phyloP scores from a whole-genome alignment of 1,140 invertebrate genomes.

The Galleria mellonella region DNA sequence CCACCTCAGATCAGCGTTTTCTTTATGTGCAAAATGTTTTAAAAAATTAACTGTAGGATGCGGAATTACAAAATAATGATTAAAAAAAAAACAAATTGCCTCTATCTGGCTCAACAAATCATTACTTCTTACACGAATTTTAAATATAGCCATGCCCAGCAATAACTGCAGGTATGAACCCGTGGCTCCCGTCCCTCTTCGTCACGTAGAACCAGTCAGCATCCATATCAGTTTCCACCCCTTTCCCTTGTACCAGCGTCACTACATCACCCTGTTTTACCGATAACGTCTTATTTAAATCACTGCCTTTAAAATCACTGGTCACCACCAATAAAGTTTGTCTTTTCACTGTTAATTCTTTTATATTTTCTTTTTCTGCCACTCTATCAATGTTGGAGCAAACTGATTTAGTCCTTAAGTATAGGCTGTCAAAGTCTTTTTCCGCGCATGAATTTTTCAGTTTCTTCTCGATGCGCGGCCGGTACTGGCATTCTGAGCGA shows the following conservation, averaged over 20 bases:
- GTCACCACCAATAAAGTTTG: constrained; percentile 82
- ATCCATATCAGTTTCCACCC: constrained; percentile 62
- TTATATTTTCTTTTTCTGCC: constrained; percentile 38
- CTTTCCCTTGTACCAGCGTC: constrained; percentile 75
- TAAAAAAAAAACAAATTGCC: too few relatives aligned
- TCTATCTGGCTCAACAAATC: too few relatives aligned
- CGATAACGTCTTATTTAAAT: constrained; percentile 75
- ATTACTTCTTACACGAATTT: too few relatives aligned
- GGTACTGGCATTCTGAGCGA: constrained; percentile 73
- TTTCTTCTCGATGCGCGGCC: constrained; percentile 58
- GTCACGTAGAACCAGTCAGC: constrained; percentile 84
- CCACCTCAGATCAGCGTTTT: too few relatives aligned
- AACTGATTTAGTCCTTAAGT: constrained; percentile 76
- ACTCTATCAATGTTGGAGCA: constrained; percentile 58
- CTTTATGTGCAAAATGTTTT: too few relatives aligned
- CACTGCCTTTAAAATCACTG: constrained; percentile 77
- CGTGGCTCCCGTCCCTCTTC: constrained; percentile 80
- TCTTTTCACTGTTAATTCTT: constrained; percentile 38
- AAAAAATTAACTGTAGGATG: too few relatives aligned
- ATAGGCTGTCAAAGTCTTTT: constrained; percentile 81
- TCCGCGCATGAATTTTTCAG: constrained; percentile 74
- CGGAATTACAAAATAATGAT: too few relatives aligned
- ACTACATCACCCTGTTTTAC: constrained; percentile 85
- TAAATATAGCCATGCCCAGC: constrained; percentile 83
- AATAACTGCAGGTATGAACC: constrained; percentile 85